Evolutionary conservation across 2,113 vertebrate genomes (phyloP), one percentile per base, ranked within the genome.

Genomic region (Megalops atlanticus): DNA sequence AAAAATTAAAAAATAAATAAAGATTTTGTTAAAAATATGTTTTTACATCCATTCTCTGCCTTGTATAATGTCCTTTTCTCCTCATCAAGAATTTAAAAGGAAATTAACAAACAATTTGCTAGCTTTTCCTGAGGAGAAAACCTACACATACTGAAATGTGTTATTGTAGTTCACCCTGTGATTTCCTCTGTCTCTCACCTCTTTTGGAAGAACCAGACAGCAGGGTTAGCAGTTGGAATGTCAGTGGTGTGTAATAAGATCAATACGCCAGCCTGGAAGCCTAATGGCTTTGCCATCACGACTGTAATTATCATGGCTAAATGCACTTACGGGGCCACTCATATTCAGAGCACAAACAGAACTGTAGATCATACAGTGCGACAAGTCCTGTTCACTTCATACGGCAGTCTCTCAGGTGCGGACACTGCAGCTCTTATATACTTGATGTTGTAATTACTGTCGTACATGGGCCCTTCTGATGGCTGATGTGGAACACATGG

Each of bases 251-350:
- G 83, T 52, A 68, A 74, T 72, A 21, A 74, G 74, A 79, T 77
- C 79, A 80, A 79, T 83, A 75, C 80, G 77, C 73, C 77, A 71
- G 82, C 74, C 58, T 64, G 1, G 27, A 64, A 7, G 58, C 58
- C 70, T 79, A 21, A 52, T 80, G 64, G 77, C 38, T 68, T 39
- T 64, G 80, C 84, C 84, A 74, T 78, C 83, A 76, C 69, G 78
- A 82, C 49, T 47, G 41, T 83, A 76, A 77, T 83, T 64, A 75
- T 80, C 83, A 78, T 84, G 74, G 80, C 76, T 80, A 43, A 58
- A 76, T 68, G 84, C 85, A 84, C 83, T 85, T 75, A 64, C 83
- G 49, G 69, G 76, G 58, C 0, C n/a, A 24, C 58, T 31, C 58
- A 31, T 64, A 64, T 64, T n/a, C 58, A 64, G 43, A 45, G n/a